phyloP scores from a whole-genome alignment of 2,113 vertebrate genomes.

The Hipposideros armiger region DNA sequence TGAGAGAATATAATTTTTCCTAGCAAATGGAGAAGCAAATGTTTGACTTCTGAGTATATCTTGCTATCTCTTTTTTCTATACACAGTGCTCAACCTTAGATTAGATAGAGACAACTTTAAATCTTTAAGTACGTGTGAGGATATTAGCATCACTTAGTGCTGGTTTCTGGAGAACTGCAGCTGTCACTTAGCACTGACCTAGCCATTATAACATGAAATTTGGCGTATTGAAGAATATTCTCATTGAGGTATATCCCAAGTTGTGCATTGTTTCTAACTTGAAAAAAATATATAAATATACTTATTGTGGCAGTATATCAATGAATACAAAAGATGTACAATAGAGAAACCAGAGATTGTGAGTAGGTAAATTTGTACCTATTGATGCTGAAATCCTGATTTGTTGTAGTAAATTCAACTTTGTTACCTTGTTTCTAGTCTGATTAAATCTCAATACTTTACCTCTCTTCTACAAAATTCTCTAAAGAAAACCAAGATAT shows the following conservation, averaged over 20 bases:
- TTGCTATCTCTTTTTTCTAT: conserved; percentile 53
- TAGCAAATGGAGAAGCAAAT: conserved; percentile 54
- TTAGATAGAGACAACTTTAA: not conserved
- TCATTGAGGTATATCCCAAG: conserved; percentile 19
- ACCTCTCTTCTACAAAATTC: conserved; percentile 6
- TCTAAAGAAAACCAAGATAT: conserved; percentile 25
- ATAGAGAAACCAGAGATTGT: not conserved
- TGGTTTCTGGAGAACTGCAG: conserved; percentile 44
- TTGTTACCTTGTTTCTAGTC: conserved; percentile 39
- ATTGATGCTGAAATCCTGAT: not conserved
- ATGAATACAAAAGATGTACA: not conserved
- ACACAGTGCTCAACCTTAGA: conserved; percentile 3
- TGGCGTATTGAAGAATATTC: conserved; percentile 22
- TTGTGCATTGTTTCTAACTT: conserved; percentile 20
- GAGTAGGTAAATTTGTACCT: not conserved
- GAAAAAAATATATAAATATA: not conserved
- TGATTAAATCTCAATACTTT: conserved; percentile 36
- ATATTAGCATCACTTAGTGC: conserved; percentile 44
- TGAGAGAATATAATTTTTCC: conserved; percentile 24
- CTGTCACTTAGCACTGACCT: conserved; percentile 48
- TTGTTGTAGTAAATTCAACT: conserved; percentile 44
- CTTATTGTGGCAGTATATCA: not conserved
- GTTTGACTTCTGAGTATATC: conserved; percentile 55
- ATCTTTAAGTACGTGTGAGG: conserved; percentile 26
- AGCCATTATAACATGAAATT: not conserved